Evolutionary conservation across 2,888 invertebrate genomes (phyloP).

Genomic region (Pherbina coryleti): DNA sequence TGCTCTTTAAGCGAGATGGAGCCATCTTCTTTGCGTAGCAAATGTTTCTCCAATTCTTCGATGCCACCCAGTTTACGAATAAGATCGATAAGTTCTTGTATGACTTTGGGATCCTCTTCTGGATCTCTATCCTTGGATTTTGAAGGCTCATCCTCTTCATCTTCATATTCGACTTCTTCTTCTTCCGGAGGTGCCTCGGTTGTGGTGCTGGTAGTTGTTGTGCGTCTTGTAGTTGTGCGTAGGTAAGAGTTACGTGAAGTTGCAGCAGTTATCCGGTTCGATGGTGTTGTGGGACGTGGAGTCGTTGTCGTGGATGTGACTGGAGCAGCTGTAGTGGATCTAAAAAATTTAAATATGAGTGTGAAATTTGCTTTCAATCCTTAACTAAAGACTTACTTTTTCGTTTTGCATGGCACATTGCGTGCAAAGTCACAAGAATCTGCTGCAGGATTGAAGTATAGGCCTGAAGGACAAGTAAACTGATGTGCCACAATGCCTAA

Average conservation of each 20-base stretch:
- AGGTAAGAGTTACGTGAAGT: conserved; percentile 67
- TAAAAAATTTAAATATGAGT: conserved; percentile 43
- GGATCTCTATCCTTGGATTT: conserved; percentile 55
- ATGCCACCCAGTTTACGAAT: conserved; percentile 91
- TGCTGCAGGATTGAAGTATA: conserved; percentile 91
- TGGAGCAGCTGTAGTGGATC: conserved; percentile 72
- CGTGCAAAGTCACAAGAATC: conserved; percentile 93
- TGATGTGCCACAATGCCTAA: conserved; percentile 92
- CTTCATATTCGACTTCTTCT: conserved; percentile 69
- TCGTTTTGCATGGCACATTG: conserved; percentile 84
- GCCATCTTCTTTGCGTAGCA: conserved; percentile 73
- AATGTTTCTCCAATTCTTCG: conserved; percentile 86
- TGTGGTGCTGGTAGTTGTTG: conserved; percentile 69
- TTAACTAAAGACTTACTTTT: conserved; percentile 57
- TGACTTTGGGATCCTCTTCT: conserved; percentile 73
- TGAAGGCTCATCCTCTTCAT: conserved; percentile 59
- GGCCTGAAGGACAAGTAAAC: conserved; percentile 92
- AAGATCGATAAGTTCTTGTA: conserved; percentile 85
- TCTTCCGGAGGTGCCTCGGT: conserved; percentile 68
- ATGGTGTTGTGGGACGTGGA: conserved; percentile 67
- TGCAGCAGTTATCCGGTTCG: conserved; percentile 69
- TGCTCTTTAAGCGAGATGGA: conserved; percentile 70
- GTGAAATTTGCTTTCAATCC: neutral
- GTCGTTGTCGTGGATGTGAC: conserved; percentile 70
- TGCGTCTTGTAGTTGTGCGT: conserved; percentile 65